Base-by-base conservation (phyloP, 1,140 invertebrate genomes). In the Doryteuthis pealeii region DNA sequence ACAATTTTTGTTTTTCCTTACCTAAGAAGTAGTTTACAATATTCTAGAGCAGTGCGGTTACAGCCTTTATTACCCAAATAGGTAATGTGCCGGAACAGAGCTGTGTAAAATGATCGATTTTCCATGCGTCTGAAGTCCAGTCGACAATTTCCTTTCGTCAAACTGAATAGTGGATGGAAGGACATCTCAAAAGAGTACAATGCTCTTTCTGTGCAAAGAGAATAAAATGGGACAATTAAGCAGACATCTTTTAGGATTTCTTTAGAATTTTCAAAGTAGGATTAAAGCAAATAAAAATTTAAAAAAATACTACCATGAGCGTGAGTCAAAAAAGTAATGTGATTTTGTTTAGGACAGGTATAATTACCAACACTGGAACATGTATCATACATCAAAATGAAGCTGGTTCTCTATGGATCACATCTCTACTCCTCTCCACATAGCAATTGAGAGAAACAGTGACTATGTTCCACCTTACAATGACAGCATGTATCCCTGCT, bases 101-200 rank as follows among this genome's bases (percentile, higher is more conserved):
- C 92, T 71, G 97, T 91, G 82, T 92, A 96, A 73, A 97, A 91
- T 4, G 93, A 90, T 91, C 92, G 92, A 88, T 98, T 98, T 86
- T 96, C 94, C 83, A 94, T 91, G 74, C 91, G 91, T 67, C 90
- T 91, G 84, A 96, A 98, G 82, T 94, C 93, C 28, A 98, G 82
- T 70, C 94, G 90, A 80, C 92, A 94, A 66, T 91, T 92, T 4
- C 92, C 94, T 32, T 91, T 91, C 22, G 92, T 91, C 70, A 95
- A 81, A 85, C 93, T 94, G 80, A 96, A 96, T 43, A 92, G 88
- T 2, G 94, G 92, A 89, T 96, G 94, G 83, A 95, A 93, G 26
- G 92, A 91, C 79, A 90, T 91, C 88, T 96, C 94, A 78, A 95
- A 89, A 75, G 91, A 92, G 83, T 92, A 93, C 5, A 96, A 82